These are phyloP conservation scores for Pagrus major DNA, from an alignment of 2,113 vertebrate species.

Conservation along the genomic window DNA sequence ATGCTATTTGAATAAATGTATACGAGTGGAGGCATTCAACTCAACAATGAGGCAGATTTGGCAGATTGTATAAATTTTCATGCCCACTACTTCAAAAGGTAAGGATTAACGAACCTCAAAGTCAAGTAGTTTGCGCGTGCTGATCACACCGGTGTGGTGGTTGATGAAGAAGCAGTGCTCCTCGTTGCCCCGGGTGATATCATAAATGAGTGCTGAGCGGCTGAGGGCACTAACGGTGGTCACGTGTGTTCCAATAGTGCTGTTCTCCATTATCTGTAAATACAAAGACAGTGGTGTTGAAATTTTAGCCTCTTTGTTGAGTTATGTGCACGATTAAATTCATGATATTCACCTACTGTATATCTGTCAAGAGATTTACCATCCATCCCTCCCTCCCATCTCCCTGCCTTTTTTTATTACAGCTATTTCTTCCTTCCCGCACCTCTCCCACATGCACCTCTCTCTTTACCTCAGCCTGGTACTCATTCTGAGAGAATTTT, in stretches of 20 bases:
- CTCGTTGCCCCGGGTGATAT: slow-evolving; percentile 89
- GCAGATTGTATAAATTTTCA: not conserved
- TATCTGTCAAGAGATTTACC: slow-evolving; percentile 1
- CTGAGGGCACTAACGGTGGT: slow-evolving; percentile 90
- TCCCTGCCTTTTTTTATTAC: not conserved
- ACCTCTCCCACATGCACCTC: not conserved
- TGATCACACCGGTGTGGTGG: slow-evolving; percentile 93
- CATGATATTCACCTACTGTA: not conserved
- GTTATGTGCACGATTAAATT: not conserved
- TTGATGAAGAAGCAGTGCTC: slow-evolving; percentile 91
- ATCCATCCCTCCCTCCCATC: not conserved
- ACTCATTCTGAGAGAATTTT: slow-evolving; percentile 92
- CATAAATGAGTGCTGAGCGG: slow-evolving; percentile 91
- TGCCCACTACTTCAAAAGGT: not conserved
- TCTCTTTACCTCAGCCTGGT: slow-evolving; percentile 89
- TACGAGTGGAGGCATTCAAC: not conserved
- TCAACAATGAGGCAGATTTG: not conserved
- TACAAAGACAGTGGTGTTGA: not conserved
- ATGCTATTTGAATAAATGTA: too few relatives aligned
- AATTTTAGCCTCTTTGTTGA: not conserved
- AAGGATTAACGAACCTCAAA: slow-evolving; percentile 84
- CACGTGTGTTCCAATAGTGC: slow-evolving; percentile 89
- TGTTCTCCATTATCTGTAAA: slow-evolving; percentile 89
- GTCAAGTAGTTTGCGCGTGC: slow-evolving; percentile 88
- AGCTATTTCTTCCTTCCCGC: slow-evolving; percentile 4